A percentile compares a stretch with the other conserved stretches of the same genome.
phyloP scores from a whole-genome alignment of 2,113 vertebrate species.

The Antechinus flavipes region DNA sequence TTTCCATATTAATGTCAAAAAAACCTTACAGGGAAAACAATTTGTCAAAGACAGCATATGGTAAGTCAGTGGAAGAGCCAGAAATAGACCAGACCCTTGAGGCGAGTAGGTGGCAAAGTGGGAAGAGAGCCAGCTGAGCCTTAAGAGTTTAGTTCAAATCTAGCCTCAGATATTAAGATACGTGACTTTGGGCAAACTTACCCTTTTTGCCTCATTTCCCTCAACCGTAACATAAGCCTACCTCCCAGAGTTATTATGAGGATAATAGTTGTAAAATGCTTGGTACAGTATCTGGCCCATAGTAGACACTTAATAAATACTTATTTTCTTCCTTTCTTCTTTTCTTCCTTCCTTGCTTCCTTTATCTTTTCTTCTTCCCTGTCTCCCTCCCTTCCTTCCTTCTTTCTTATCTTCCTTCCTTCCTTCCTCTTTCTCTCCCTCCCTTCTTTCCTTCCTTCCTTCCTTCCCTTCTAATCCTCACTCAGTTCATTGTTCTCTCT shows the following conservation, averaged over 20 bases:
- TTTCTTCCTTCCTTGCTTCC: background rate
- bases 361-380: background rate
- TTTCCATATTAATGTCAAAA: background rate
- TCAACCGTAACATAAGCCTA: background rate
- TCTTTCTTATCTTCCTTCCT: background rate
- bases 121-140: background rate
- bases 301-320: background rate
- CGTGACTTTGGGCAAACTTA: background rate
- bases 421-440: background rate
- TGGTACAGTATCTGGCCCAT: background rate
- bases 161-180: background rate
- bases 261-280: background rate
- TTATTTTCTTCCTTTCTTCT: background rate
- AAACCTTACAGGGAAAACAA: background rate
- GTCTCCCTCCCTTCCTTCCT: background rate
- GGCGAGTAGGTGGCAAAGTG: background rate
- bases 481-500: too few species aligned
- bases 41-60: background rate
- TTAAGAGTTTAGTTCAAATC: background rate
- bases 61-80: background rate
- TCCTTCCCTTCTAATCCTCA: background rate
- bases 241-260: background rate
- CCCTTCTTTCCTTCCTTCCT: background rate
- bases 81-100: background rate
- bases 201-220: background rate